Percentiles rank a stretch among this genome's conserved stretches.
phyloP scores from a whole-genome alignment of 2,888 invertebrate genomes.

The Campaea margaritaria region DNA sequence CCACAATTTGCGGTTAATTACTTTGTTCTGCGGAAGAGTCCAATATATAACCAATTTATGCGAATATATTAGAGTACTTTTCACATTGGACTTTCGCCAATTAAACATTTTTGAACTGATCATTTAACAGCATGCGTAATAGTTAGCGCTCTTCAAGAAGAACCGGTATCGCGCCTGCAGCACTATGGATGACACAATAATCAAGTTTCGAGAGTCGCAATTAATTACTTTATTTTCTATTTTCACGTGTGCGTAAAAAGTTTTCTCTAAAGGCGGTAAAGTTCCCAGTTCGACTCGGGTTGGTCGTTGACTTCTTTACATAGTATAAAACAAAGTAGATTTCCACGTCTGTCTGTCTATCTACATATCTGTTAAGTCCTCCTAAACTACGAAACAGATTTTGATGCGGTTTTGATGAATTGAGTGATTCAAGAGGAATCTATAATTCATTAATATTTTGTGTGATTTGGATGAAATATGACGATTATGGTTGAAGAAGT shows the following conservation, averaged over 20 bases:
- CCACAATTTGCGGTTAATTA: constrained; percentile 4
- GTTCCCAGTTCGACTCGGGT: constrained; percentile 32
- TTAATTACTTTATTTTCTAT: constrained; percentile 33
- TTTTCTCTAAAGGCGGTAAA: constrained; percentile 31
- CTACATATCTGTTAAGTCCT: no score
- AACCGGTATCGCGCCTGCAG: constrained; percentile 49
- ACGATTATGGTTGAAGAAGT: no score
- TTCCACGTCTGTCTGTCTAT: no score
- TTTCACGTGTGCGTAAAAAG: constrained; percentile 27
- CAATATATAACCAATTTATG: not conserved
- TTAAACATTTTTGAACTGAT: constrained; percentile 43
- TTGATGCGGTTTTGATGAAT: no score
- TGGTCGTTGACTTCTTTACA: constrained; percentile 69
- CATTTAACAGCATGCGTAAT: constrained; percentile 35
- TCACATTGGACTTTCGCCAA: constrained; percentile 44
- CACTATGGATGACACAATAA: constrained; percentile 53
- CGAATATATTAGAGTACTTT: not conserved
- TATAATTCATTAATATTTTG: no score
- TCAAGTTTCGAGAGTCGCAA: constrained; percentile 41
- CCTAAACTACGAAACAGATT: no score
- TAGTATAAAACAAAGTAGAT: no score
- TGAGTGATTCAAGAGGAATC: no score
- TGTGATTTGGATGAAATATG: no score
- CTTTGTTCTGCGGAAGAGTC: constrained; percentile 6
- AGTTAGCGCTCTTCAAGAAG: constrained; percentile 39